phyloP scores from a whole-genome alignment of 2,113 vertebrate species.

The Hyperopisus bebe region DNA sequence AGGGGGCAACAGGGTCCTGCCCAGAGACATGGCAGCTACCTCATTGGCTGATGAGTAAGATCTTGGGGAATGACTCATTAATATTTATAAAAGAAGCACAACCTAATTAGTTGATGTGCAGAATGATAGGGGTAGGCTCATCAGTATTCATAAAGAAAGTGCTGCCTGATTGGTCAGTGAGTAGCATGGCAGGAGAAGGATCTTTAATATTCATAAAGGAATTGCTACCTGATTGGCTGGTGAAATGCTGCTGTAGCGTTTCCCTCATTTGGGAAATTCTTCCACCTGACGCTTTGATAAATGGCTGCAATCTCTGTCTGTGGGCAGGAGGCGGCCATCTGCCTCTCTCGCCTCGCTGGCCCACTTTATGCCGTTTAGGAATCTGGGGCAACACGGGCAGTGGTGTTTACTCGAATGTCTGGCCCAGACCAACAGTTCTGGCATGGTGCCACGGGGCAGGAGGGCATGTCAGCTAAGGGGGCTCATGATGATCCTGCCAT shows the following conservation, averaged over 20 bases:
- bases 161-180: background rate
- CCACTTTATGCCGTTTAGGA: constrained; percentile 50
- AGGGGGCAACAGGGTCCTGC: background rate
- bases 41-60: background rate
- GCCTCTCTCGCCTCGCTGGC: constrained; percentile 52
- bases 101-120: background rate
- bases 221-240: background rate
- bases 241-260: background rate
- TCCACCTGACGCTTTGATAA: constrained; percentile 59
- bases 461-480: constrained; percentile 45
- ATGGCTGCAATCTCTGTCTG: constrained; percentile 57
- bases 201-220: background rate
- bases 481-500: background rate
- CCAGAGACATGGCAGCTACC: background rate
- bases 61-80: background rate
- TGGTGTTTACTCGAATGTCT: constrained; percentile 45
- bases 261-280: background rate
- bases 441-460: constrained; percentile 33
- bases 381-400: constrained; percentile 62
- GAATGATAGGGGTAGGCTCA: background rate
- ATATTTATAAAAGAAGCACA: background rate
- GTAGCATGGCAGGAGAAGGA: background rate
- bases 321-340: constrained; percentile 62
- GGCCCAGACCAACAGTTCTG: constrained; percentile 19
- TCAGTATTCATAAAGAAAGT: background rate